These are phyloP conservation scores for Callyntrura guangdongensis DNA, from an alignment of 2,888 invertebrate species.

Conservation along the genomic window DNA sequence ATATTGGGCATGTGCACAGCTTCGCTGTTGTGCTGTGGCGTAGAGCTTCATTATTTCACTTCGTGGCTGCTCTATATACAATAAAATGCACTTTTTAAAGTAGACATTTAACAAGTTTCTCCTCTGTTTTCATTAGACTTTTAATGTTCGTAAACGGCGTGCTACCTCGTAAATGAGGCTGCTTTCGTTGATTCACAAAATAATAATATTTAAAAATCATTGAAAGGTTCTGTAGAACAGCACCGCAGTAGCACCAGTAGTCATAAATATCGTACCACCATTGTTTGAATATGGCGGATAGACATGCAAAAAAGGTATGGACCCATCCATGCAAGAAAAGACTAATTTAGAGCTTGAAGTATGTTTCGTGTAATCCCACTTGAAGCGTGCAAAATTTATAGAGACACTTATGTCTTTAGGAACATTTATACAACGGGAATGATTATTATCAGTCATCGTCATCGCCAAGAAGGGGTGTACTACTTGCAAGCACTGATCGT, in stretches of 20 bases:
- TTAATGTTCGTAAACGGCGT: not conserved
- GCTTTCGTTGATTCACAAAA: constrained; percentile 1
- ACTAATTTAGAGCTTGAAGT: constrained; percentile 2
- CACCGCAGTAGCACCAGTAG: too few relatives aligned
- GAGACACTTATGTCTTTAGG: constrained; percentile 29
- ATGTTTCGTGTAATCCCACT: constrained; percentile 2
- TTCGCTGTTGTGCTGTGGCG: not conserved
- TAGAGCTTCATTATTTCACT: not conserved
- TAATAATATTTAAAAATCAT: not conserved
- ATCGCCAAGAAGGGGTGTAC: not conserved
- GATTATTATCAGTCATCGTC: constrained; percentile 14
- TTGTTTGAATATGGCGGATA: not conserved
- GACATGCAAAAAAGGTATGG: not conserved
- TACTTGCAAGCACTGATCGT: not conserved
- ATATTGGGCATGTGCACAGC: not conserved
- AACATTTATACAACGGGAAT: constrained; percentile 19
- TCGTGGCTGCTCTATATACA: not conserved
- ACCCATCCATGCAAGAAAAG: not conserved
- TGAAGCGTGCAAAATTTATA: constrained; percentile 45
- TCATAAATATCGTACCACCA: not conserved
- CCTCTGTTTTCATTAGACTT: constrained; percentile 7
- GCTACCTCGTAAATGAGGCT: not conserved
- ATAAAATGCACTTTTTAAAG: not conserved
- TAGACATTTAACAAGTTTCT: constrained; percentile 30
- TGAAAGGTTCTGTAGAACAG: not conserved